Base-by-base conservation (phyloP, 2,888 invertebrate genomes). In the Chloroclysta siterata region DNA sequence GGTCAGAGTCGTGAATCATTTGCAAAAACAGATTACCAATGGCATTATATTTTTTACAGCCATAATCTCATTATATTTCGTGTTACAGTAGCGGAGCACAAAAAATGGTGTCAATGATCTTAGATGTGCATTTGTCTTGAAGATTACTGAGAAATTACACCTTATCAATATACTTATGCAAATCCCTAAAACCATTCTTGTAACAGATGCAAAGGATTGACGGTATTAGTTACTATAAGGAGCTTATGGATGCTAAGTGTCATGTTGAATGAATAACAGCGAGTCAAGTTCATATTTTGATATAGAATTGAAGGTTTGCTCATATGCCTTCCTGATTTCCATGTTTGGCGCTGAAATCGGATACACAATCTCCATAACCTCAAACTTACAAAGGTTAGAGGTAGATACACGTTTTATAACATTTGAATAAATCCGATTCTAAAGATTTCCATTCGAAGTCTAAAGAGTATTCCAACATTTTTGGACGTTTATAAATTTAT, bases 101-200 rank as follows among this genome's bases (percentile, higher is more conserved):
- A 57, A 57, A 53, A 36, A 47, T 29, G 22, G 39, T 44, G 66
- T 62, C 60, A 60, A 54, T 60, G 61, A 64, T 53, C 68, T 59
- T 48, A 15, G 15, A 56, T 65, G 46, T 41, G 68, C 62, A 52
- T 60, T 51, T 46, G 60, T 66, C 54, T 51, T 22, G 62, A 47
- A 48, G 66, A 69, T 72, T 72, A 65, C 47, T 22, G 46, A 36
- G 28, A 66, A 62, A 69, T 67, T 69, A 69, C 73, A 69, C 75
- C 36, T 71, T 80, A 82, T 82, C 79, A 71, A 73, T 79, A 22
- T 22, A 3, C 22, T 83, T 84, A 87, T 85, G 85, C 83, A 84
- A 86, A 85, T 87, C 79, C 72, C 61, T 65, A 65, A 76, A 75
- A 78, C 74, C 73, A 77, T 82, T 78, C 77, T 78, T 74, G 73